Evolutionary conservation across 2,888 invertebrate species (phyloP).

Genomic region (Leucophenga montana): DNA sequence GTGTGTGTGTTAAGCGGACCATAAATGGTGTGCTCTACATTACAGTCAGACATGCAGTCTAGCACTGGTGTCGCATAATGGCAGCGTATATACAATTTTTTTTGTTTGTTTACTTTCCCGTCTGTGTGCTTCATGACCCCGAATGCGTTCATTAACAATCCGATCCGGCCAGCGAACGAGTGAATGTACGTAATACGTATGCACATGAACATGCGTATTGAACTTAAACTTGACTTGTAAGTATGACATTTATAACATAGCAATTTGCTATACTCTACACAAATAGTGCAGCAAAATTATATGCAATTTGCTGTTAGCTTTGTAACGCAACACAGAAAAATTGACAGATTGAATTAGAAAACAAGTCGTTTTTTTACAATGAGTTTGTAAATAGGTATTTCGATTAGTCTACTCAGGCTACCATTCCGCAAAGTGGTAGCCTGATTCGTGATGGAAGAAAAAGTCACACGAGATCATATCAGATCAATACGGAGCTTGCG

Average conservation of each 20-base stretch:
- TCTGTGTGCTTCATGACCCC: slow-evolving; percentile 8
- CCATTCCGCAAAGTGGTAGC: too few species aligned
- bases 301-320: too few species aligned
- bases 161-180: background rate
- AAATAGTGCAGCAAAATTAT: too few species aligned
- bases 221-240: slow-evolving; percentile 5
- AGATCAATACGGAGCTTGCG: too few species aligned
- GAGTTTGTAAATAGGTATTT: too few species aligned
- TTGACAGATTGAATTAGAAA: too few species aligned
- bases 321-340: too few species aligned
- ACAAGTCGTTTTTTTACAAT: too few species aligned
- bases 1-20: background rate
- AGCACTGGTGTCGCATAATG: too few species aligned
- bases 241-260: background rate
- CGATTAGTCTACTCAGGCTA: too few species aligned
- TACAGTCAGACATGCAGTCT: background rate
- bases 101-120: background rate
- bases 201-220: background rate
- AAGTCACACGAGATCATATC: too few species aligned
- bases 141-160: slow-evolving; percentile 13
- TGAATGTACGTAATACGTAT: background rate
- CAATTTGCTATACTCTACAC: background rate
- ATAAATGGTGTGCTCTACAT: background rate
- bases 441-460: too few species aligned
- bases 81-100: background rate